Evolutionary conservation across 2,888 invertebrate species (phyloP).

Genomic region (Latheticus oryzae): DNA sequence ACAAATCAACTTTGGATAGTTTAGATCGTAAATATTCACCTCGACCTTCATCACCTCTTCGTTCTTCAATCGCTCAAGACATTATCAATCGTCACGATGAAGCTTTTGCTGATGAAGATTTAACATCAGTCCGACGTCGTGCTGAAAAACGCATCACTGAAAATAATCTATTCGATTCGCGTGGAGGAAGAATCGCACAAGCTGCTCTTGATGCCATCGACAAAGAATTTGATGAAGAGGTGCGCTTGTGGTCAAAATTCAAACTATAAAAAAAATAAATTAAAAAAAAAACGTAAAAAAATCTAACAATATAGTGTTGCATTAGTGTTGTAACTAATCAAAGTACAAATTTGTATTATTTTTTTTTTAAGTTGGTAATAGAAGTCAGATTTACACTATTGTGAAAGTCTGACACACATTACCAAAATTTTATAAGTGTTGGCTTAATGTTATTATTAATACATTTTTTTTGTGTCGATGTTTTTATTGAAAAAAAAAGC

Average conservation of each 20-base stretch:
- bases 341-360: too few relatives aligned
- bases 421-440: too few relatives aligned
- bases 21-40: conserved; percentile 78
- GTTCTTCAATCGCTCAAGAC: conserved; percentile 53
- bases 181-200: conserved; percentile 69
- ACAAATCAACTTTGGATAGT: conserved; percentile 80
- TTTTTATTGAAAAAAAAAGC: too few relatives aligned
- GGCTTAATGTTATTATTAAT: too few relatives aligned
- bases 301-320: too few relatives aligned
- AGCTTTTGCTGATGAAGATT: conserved; percentile 68
- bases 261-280: too few relatives aligned
- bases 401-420: too few relatives aligned
- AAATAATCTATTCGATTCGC: conserved; percentile 74
- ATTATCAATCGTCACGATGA: conserved; percentile 63
- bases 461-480: too few relatives aligned
- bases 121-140: conserved; percentile 67
- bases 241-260: conserved; percentile 48
- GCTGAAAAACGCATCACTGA: conserved; percentile 68
- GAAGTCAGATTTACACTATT: too few relatives aligned
- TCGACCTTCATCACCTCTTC: conserved; percentile 63
- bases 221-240: conserved; percentile 67
- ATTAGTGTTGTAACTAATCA: too few relatives aligned
- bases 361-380: too few relatives aligned
- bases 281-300: too few relatives aligned
- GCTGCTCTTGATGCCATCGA: conserved; percentile 64